A percentile compares a stretch with the other conserved stretches of the same genome.
Evolutionary conservation across 1,140 invertebrate genomes (phyloP).

Genomic region (Diuraphis noxia): DNA sequence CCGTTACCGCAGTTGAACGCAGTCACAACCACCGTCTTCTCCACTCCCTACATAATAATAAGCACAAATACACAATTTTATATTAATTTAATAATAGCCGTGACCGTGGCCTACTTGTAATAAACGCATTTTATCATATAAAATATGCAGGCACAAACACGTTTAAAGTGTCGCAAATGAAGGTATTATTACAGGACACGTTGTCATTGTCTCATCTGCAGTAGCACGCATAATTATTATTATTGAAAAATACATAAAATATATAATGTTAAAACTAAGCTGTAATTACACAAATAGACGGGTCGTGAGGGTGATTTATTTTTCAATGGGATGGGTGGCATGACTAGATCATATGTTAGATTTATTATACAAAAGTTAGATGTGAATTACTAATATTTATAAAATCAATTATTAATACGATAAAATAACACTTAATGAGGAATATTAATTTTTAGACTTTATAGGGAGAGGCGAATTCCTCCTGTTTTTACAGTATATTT

Average conservation of each 20-base stretch:
- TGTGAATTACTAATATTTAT: too few relatives aligned
- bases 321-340: not conserved
- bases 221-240: not conserved
- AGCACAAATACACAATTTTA: not conserved
- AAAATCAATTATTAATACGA: too few relatives aligned
- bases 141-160: not conserved
- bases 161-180: not conserved
- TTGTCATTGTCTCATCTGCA: not conserved
- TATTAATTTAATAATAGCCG: not conserved
- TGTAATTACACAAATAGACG: not conserved
- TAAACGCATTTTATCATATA: not conserved
- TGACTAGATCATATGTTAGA: too few relatives aligned
- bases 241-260: not conserved
- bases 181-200: not conserved
- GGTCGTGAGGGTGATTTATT: not conserved
- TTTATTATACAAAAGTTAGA: too few relatives aligned
- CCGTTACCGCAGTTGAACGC: not conserved
- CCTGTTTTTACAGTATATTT: too few relatives aligned
- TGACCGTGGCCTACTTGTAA: not conserved
- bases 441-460: too few relatives aligned
- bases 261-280: not conserved
- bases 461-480: too few relatives aligned
- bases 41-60: not conserved
- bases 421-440: too few relatives aligned
- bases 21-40: not conserved